These are phyloP conservation scores for Calyptomena viridis DNA, from an alignment of 2,113 vertebrate genomes.

Conservation along the genomic window DNA sequence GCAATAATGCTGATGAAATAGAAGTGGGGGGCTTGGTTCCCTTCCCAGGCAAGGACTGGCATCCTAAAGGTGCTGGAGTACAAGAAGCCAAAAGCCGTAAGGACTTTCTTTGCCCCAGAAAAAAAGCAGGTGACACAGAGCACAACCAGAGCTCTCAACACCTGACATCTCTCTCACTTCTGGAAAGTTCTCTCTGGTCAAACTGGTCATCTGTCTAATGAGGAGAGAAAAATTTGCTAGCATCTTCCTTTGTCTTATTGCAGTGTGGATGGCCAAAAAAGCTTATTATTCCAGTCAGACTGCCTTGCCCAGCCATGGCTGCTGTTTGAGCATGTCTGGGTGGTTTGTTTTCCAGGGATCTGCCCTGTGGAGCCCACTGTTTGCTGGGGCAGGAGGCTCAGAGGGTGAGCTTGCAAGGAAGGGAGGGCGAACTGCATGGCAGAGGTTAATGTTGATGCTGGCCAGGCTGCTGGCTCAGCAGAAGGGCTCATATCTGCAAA, in stretches of 20 bases:
- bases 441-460: not conserved
- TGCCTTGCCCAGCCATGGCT: not conserved
- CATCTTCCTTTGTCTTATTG: not conserved
- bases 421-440: not conserved
- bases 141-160: not conserved
- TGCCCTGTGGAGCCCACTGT: not conserved
- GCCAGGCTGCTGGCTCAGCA: not conserved
- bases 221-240: not conserved
- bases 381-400: not conserved
- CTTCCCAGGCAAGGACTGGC: not conserved
- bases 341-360: not conserved
- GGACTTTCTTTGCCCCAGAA: not conserved
- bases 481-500: not conserved
- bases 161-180: not conserved
- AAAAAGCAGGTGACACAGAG: not conserved
- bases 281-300: not conserved
- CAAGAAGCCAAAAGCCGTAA: not conserved
- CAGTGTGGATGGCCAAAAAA: not conserved
- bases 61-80: not conserved
- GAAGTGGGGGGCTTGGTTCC: not conserved
- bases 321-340: not conserved
- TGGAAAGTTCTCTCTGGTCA: not conserved
- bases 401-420: not conserved
- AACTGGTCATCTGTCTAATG: not conserved
- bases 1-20: not conserved